These are phyloP conservation scores for Lymantria dispar DNA, from an alignment of 2,888 invertebrate species.

Conservation along the genomic window DNA sequence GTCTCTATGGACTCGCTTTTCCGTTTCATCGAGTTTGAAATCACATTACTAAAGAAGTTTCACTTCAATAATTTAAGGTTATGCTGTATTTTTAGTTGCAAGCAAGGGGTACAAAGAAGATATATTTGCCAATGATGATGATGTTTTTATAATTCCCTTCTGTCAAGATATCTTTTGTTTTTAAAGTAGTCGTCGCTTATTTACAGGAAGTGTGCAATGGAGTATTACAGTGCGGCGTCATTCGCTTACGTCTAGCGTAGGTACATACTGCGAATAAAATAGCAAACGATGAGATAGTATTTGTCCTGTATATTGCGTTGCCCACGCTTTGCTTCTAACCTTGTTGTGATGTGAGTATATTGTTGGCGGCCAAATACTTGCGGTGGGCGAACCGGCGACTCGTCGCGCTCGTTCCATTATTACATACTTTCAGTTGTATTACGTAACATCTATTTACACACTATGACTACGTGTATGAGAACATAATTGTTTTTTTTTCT, in stretches of 20 bases:
- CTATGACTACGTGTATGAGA: constrained; percentile 11
- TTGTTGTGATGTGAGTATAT: constrained; percentile 62
- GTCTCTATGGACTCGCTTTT: too few species aligned
- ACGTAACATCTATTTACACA: constrained; percentile 57
- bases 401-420: constrained; percentile 47
- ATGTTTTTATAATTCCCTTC: neutral
- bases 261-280: constrained; percentile 9
- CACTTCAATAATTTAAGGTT: too few species aligned
- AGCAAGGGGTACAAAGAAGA: too few species aligned
- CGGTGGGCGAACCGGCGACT: constrained; percentile 63
- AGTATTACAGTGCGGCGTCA: too few species aligned
- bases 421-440: constrained; percentile 47
- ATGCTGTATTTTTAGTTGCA: too few species aligned
- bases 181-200: constrained; percentile 17
- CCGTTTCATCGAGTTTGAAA: too few species aligned
- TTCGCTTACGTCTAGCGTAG: too few species aligned
- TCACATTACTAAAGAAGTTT: too few species aligned
- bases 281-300: constrained; percentile 15
- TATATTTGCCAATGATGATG: too few species aligned
- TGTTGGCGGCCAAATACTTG: constrained; percentile 60
- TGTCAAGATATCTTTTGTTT: neutral
- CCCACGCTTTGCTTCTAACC: constrained; percentile 58
- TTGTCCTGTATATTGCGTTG: constrained; percentile 48
- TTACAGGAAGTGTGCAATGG: too few species aligned
- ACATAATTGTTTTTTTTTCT: neutral